Base-by-base conservation (phyloP, 2,888 invertebrate genomes). In the Plusia festucae region DNA sequence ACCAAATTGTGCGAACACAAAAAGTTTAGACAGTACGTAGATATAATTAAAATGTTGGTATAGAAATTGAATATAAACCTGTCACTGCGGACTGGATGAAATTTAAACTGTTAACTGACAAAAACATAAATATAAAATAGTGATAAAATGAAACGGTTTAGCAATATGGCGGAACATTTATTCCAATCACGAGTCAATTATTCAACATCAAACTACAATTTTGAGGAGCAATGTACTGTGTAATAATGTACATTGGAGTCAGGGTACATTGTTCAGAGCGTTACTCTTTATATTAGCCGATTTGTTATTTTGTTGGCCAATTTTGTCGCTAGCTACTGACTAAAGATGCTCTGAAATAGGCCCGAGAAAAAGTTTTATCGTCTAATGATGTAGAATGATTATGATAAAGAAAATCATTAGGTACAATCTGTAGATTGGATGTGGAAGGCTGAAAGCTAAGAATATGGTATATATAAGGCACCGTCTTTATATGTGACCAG, bases 131-230 rank as follows among this genome's bases (percentile, higher is more conserved):
- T 30, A 9, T 30, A 30, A 30, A 30, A 30, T 30, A 30, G 30
- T 9, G 30, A 30, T 30, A 30, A 30, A 40, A 40, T 6, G n/a
- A 66, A 70, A 67, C 46, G 44, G 59, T 63, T 70, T 24, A 74
- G 60, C 56, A 68, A 71, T 65, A 73, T 71, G 34, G 57, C 53
- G 18, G 32, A 53, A 56, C 76, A 79, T 78, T 81, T 78, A 67
- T 73, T 75, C 65, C 68, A 76, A 79, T 76, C 80, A 67, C 53
- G 60, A 70, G 65, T 67, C 81, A 78, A 79, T 81, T 81, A 84
- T 83, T 78, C 81, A 83, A 79, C 78, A 83, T 85, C 81, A 82
- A 82, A 79, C 80, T 81, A 82, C 84, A 85, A 88, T 88, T 84
- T 87, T 76, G 73, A 73, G 70, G 71, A 79, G 82, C 81, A 87